Evolutionary conservation across 2,797 vertebrate genomes (phyloP).

Genomic region (Poecilia velifera): DNA sequence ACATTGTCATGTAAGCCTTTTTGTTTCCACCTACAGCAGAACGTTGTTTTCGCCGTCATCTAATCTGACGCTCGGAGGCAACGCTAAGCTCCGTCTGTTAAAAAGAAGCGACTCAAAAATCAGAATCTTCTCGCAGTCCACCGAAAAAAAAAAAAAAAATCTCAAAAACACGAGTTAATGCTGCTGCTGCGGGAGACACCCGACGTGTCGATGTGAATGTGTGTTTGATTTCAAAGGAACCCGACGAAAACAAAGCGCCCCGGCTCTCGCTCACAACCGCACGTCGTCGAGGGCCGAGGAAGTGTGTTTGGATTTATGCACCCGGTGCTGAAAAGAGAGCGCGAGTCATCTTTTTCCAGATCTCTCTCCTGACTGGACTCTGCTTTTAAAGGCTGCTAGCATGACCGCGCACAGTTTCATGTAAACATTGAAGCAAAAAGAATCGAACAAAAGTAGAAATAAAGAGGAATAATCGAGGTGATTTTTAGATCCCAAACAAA

Average conservation of each 20-base stretch:
- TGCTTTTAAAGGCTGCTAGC: slow-evolving; percentile 9
- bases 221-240: slow-evolving; percentile 39
- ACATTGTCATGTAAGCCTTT: slow-evolving; percentile 57
- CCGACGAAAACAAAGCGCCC: slow-evolving; percentile 15
- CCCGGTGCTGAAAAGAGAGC: slow-evolving; percentile 40
- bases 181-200: slow-evolving; percentile 32
- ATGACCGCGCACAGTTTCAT: slow-evolving; percentile 10
- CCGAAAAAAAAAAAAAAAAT: slow-evolving; percentile 33
- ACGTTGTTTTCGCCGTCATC: slow-evolving; percentile 50
- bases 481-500: neutral
- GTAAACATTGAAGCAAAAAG: slow-evolving; percentile 42
- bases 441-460: slow-evolving; percentile 7
- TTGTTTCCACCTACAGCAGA: slow-evolving; percentile 69
- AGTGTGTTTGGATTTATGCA: slow-evolving; percentile 44
- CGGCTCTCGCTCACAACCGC: slow-evolving; percentile 13
- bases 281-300: slow-evolving; percentile 30
- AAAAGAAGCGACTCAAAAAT: slow-evolving; percentile 61
- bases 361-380: slow-evolving; percentile 10
- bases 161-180: slow-evolving; percentile 60
- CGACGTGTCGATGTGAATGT: slow-evolving; percentile 26
- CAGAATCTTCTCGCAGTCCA: slow-evolving; percentile 49
- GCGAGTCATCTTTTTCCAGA: slow-evolving; percentile 28
- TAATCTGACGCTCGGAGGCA: slow-evolving; percentile 49
- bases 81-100: slow-evolving; percentile 54
- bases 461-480: slow-evolving; percentile 17